Conservation (phyloP, 2,888 invertebrate species). For the Napeogenes inachia region DNA sequence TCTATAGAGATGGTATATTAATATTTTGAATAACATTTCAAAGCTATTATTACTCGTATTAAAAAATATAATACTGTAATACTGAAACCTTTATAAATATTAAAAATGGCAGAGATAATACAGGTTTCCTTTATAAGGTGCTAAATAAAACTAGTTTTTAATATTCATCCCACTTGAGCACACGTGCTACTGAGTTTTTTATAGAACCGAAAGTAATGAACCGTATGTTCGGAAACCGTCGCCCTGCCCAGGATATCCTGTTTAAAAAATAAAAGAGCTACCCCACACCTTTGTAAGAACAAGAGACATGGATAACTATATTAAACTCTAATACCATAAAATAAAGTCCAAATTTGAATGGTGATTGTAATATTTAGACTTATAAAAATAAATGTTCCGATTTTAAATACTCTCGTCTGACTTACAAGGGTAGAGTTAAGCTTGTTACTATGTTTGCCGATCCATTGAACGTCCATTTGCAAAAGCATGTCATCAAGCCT, state of each 20-base stretch:
- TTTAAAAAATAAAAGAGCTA: slow-evolving; percentile 70
- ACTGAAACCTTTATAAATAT: slow-evolving; percentile 1
- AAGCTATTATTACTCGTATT: too few species aligned
- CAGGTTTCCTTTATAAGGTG: slow-evolving; percentile 8
- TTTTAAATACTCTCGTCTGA: slow-evolving; percentile 15
- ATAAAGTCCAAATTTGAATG: slow-evolving; percentile 14
- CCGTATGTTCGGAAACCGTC: slow-evolving; percentile 61
- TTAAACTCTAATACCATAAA: background rate
- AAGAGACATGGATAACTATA: slow-evolving; percentile 17
- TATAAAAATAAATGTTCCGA: slow-evolving; percentile 23
- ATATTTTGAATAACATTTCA: too few species aligned
- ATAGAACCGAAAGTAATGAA: slow-evolving; percentile 51
- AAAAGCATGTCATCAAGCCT: background rate
- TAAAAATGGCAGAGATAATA: background rate
- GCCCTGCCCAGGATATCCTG: slow-evolving; percentile 70
- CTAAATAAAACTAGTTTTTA: slow-evolving; percentile 16
- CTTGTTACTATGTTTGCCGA: background rate
- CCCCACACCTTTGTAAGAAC: slow-evolving; percentile 54
- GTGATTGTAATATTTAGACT: slow-evolving; percentile 2
- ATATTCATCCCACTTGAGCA: slow-evolving; percentile 50
- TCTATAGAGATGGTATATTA: too few species aligned
- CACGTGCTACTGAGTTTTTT: slow-evolving; percentile 66
- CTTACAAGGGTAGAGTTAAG: slow-evolving; percentile 6
- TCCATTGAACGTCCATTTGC: slow-evolving; percentile 1
- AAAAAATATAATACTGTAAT: background rate